Evolutionary conservation across 2,113 vertebrate genomes (phyloP).

Genomic region (Hassar affinis): DNA sequence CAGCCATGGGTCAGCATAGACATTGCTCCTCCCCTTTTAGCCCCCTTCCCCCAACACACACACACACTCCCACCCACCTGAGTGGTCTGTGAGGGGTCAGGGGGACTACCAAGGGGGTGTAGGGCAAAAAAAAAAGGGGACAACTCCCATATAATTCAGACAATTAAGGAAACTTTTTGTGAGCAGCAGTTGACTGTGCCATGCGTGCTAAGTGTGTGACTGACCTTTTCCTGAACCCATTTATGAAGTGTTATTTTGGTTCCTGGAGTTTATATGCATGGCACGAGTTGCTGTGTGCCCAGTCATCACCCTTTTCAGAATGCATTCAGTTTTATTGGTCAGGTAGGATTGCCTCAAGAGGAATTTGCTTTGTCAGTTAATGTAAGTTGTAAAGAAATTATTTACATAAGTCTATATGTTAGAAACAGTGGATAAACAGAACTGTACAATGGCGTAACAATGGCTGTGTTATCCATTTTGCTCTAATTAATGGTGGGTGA

Average conservation of each 20-base stretch:
- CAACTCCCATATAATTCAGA: constrained; percentile 56
- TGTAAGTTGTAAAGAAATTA: not conserved
- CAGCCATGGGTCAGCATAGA: constrained; percentile 59
- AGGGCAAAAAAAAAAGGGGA: constrained; percentile 46
- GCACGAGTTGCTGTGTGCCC: constrained; percentile 13
- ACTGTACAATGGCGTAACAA: not conserved
- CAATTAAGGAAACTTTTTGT: constrained; percentile 55
- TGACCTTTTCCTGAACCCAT: constrained; percentile 59
- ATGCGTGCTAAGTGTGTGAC: constrained; percentile 53
- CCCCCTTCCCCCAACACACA: constrained; percentile 21
- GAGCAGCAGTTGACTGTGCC: constrained; percentile 49
- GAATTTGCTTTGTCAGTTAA: not conserved
- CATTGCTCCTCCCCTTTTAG: constrained; percentile 44
- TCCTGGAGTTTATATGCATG: constrained; percentile 22
- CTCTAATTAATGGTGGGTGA: not conserved
- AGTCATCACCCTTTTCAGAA: constrained; percentile 9
- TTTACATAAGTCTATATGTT: not conserved
- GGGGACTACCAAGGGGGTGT: constrained; percentile 41
- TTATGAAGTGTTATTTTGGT: constrained; percentile 57
- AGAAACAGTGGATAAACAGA: not conserved
- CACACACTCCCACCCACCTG: constrained; percentile 54
- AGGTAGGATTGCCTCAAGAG: not conserved
- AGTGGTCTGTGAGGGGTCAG: constrained; percentile 51
- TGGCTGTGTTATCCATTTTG: not conserved
- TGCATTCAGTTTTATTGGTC: not conserved